Evolutionary conservation across 2,113 vertebrate species (phyloP).

Genomic region (Hemiscyllium ocellatum): DNA sequence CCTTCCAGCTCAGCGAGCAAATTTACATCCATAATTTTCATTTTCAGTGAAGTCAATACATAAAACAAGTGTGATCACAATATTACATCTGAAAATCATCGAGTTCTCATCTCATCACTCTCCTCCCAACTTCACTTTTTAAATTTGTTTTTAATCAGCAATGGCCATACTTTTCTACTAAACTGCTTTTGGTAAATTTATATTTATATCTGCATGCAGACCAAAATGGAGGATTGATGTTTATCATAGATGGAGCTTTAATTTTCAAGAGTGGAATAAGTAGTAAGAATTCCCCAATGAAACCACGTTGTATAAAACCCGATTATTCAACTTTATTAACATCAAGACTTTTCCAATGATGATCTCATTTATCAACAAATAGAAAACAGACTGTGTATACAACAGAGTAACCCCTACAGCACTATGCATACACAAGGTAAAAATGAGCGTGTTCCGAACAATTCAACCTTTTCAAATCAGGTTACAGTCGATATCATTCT

Average conservation of each 20-base stretch:
- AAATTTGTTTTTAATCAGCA: neutral
- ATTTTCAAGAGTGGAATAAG: neutral
- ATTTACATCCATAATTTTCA: neutral
- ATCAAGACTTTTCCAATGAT: conserved; percentile 81
- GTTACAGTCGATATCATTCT: conserved; percentile 52
- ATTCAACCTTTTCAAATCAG: conserved; percentile 61
- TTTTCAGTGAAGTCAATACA: neutral
- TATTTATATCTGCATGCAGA: neutral
- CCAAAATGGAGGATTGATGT: neutral
- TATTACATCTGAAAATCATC: neutral
- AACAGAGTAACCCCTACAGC: conserved; percentile 78
- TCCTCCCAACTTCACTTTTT: neutral
- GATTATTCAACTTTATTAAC: conserved; percentile 97
- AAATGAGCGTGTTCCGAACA: conserved; percentile 77
- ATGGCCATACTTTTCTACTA: too few relatives aligned
- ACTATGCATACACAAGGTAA: conserved; percentile 93
- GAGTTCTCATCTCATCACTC: neutral
- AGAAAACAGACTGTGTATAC: conserved; percentile 92
- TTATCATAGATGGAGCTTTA: neutral
- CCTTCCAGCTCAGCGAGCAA: too few relatives aligned
- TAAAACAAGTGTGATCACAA: neutral
- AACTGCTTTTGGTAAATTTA: neutral
- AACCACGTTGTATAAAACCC: conserved; percentile 72
- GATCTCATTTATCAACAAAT: conserved; percentile 88
- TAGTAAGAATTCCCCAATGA: conserved; percentile 44